Evolutionary conservation across 2,797 vertebrate genomes (phyloP).

Genomic region (Etheostoma perlongum): DNA sequence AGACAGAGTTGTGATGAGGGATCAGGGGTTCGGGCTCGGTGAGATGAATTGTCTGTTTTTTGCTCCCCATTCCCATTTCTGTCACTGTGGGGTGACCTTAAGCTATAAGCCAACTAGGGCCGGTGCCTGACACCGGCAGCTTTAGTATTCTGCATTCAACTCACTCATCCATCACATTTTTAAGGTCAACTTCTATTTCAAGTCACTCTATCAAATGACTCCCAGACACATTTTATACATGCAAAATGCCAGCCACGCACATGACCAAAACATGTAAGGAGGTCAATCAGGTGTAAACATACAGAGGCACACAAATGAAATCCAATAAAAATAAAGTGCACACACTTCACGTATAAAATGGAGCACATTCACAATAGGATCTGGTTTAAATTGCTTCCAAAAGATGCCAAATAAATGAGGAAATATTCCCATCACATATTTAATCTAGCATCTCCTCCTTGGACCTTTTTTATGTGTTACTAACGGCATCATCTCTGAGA

Average conservation of each 20-base stretch:
- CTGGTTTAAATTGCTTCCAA: constrained; percentile 30
- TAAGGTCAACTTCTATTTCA: constrained; percentile 86
- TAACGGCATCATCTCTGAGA: neutral
- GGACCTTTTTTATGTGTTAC: neutral
- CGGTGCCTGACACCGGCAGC: constrained; percentile 51
- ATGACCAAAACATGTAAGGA: constrained; percentile 7
- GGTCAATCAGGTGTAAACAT: constrained; percentile 24
- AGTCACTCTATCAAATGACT: constrained; percentile 79
- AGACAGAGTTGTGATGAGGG: constrained; percentile 71
- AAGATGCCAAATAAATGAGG: constrained; percentile 2
- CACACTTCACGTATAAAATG: neutral
- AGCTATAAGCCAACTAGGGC: constrained; percentile 78
- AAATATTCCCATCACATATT: constrained; percentile 13
- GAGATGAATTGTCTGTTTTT: constrained; percentile 70
- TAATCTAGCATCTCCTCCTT: neutral
- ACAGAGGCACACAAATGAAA: neutral
- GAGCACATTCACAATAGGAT: neutral
- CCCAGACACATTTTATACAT: constrained; percentile 30
- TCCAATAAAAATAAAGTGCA: neutral
- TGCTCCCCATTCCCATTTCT: constrained; percentile 62
- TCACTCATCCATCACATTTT: constrained; percentile 83
- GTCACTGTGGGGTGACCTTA: constrained; percentile 82
- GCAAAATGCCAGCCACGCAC: neutral
- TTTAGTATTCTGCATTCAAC: constrained; percentile 80
- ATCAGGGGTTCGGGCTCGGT: constrained; percentile 66